Conservation (phyloP, 2,888 invertebrate species). For the Alitta virens region DNA sequence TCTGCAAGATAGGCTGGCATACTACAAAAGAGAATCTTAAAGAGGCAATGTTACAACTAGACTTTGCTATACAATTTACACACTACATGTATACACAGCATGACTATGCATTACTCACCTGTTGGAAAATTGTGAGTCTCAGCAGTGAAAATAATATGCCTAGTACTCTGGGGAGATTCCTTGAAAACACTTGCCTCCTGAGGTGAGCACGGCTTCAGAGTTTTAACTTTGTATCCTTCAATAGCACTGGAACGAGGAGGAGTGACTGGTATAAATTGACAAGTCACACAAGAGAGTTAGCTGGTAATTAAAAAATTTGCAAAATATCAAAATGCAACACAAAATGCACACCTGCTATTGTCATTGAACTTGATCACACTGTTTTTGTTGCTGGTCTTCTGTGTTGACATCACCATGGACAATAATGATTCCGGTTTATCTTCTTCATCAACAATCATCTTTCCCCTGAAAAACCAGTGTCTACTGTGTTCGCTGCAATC, state of each 20-base stretch:
- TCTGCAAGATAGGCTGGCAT: no score
- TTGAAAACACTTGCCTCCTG: constrained; percentile 65
- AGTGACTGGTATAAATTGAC: not conserved
- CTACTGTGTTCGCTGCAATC: constrained; percentile 84
- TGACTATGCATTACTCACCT: no score
- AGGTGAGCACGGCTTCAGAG: constrained; percentile 70
- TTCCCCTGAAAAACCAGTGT: constrained; percentile 98
- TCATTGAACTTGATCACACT: constrained; percentile 97
- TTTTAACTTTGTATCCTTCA: constrained; percentile 72
- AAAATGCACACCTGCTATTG: constrained; percentile 93
- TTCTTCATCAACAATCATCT: constrained; percentile 73
- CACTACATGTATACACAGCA: no score
- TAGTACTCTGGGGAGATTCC: constrained; percentile 61
- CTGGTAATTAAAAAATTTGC: no score
- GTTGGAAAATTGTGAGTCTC: constrained; percentile 94
- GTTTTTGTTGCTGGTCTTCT: constrained; percentile 79
- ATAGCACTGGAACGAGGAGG: constrained; percentile 70
- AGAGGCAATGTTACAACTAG: no score
- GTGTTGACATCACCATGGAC: constrained; percentile 89
- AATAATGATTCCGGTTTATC: constrained; percentile 80
- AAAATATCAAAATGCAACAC: no score
- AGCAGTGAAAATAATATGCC: constrained; percentile 94
- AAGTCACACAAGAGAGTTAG: no score
- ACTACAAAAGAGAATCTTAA: no score
- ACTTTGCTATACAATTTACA: no score